Evolutionary conservation across 1,140 invertebrate genomes (phyloP).

Genomic region (Drosophila littoralis): DNA sequence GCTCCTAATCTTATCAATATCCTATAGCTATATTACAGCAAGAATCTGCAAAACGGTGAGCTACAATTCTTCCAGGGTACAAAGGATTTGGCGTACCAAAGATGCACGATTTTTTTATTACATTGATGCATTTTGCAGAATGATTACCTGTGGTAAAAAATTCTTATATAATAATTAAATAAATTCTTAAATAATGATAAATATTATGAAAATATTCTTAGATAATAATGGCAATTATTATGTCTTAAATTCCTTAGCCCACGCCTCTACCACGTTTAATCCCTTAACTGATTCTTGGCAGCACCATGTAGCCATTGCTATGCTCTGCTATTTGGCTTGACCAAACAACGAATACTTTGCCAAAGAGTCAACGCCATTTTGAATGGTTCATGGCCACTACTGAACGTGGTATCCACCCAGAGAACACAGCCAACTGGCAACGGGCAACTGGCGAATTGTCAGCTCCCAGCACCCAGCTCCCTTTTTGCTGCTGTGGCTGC

Average conservation of each 20-base stretch:
- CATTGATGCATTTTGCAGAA: too few species aligned
- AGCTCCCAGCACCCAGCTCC: slow-evolving; percentile 15
- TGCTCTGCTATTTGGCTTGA: neutral
- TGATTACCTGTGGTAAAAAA: too few species aligned
- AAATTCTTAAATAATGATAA: neutral
- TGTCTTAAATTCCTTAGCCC: neutral
- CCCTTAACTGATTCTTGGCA: neutral
- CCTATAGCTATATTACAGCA: too few species aligned
- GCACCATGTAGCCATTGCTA: neutral
- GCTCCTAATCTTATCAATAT: too few species aligned
- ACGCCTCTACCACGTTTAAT: neutral
- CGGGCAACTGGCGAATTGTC: slow-evolving; percentile 17
- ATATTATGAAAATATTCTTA: neutral
- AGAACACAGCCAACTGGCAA: slow-evolving; percentile 19
- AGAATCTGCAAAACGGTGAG: too few species aligned
- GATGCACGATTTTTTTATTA: too few species aligned
- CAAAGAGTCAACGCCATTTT: slow-evolving; percentile 44
- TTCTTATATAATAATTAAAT: too few species aligned
- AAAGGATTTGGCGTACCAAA: too few species aligned
- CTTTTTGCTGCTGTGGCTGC: slow-evolving; percentile 31
- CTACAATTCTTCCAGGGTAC: too few species aligned
- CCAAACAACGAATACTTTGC: slow-evolving; percentile 9
- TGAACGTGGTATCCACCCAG: slow-evolving; percentile 30
- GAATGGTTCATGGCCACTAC: slow-evolving; percentile 47
- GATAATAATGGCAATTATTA: neutral